Evolutionary conservation across 1,140 invertebrate species (phyloP), one percentile per base, ranked within the genome.

Genomic region (Calephelis nemesis): DNA sequence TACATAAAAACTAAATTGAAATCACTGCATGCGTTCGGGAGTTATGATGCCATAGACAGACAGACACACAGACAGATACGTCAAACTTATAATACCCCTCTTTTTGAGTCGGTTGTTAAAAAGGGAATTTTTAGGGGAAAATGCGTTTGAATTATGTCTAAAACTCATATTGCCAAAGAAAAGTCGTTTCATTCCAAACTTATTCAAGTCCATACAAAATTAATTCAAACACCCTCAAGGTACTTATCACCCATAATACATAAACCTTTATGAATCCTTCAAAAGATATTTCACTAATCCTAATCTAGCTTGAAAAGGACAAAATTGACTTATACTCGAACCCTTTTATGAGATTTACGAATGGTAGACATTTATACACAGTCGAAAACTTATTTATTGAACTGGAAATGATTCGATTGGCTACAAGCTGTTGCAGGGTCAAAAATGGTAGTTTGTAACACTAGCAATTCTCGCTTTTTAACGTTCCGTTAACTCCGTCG

Each of bases 331-430:
- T 60, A 60, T 7, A 60, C 54, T 60, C 7, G 30, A 58, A 60
- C 54, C 30, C 42, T 30, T 60, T 60, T 60, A 60, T 60, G 54
- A 60, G 54, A 60, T 60, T 60, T 60, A 60, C 54, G 54, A 60
- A 60, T 39, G 54, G 30, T 39, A 60, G 54, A 60, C 39, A 42
- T 60, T 40, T 40, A 11, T 60, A 40, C 39, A 6, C 10, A 12
- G 4, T 12, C 39, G 8, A 60, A 42, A 60, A 4, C 9, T 58
- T 60, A 39, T 60, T 60, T 40, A 45, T 45, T 45, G 42, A 45
- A 45, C 7, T 45, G 42, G 5, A 45, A 45, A 45, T 45, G 54
- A 60, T 60, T 60, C 54, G 30, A 40, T 7, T 60, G 54, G 30
- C 0, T 8, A 45, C 42, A 45, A 45, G 42, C 42, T 45, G 42